Evolutionary conservation across 2,113 vertebrate species (phyloP).

Genomic region (Nesoenas mayeri): DNA sequence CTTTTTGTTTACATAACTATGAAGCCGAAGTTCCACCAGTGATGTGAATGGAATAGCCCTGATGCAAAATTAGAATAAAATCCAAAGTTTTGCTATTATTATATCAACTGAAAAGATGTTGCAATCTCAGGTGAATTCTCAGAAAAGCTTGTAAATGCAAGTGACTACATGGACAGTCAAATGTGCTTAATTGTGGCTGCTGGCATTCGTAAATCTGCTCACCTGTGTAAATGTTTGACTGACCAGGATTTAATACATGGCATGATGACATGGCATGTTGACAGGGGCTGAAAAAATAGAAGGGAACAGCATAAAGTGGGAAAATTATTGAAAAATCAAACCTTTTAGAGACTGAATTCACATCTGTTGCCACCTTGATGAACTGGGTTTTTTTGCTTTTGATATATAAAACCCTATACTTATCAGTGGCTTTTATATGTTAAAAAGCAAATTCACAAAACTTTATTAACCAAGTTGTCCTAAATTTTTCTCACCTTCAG

Average conservation of each 20-base stretch:
- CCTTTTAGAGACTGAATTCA: background rate
- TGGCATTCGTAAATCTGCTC: background rate
- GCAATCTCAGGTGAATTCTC: fast-evolving
- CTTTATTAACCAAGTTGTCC: background rate
- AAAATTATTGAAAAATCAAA: background rate
- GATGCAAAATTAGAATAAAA: background rate
- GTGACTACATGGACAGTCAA: background rate
- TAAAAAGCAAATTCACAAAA: background rate
- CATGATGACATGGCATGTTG: background rate
- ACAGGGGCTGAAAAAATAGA: background rate
- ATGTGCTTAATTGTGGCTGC: background rate
- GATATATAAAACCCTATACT: background rate
- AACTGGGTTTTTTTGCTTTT: background rate
- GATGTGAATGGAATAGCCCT: background rate
- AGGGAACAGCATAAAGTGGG: background rate
- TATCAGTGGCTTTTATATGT: background rate
- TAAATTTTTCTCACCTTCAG: background rate
- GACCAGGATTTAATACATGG: background rate
- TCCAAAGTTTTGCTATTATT: background rate
- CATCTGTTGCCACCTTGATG: background rate
- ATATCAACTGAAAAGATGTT: background rate
- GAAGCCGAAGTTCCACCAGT: background rate
- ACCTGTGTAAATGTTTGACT: background rate
- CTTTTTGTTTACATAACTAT: background rate
- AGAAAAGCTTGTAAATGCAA: background rate